These are phyloP conservation scores for Tethea ocularis DNA, from an alignment of 2,888 invertebrate genomes.

Conservation along the genomic window DNA sequence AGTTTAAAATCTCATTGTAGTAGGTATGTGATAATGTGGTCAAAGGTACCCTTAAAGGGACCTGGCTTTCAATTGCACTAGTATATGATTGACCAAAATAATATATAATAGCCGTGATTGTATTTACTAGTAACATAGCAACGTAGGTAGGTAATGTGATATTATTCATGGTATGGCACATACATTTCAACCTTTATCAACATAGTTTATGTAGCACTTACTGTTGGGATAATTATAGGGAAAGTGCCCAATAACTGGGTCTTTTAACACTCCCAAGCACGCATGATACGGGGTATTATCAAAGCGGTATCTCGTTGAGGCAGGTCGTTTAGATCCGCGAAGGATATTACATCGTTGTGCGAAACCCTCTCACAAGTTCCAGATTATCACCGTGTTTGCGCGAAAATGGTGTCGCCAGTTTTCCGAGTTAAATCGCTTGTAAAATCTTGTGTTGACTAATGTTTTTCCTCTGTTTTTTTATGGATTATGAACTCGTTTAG, in stretches of 20 bases:
- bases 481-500: too few species aligned
- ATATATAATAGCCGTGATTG: too few species aligned
- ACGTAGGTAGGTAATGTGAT: not conserved
- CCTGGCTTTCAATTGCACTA: too few species aligned
- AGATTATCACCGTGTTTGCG: constrained; percentile 25
- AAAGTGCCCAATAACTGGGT: constrained; percentile 42
- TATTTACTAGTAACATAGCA: too few species aligned
- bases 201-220: constrained; percentile 23
- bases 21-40: too few species aligned
- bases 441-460: constrained; percentile 30
- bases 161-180: constrained; percentile 17
- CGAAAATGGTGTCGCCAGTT: constrained; percentile 40
- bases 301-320: constrained; percentile 52
- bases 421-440: constrained; percentile 38
- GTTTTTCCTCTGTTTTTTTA: constrained; percentile 13
- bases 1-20: too few species aligned
- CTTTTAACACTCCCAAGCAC: constrained; percentile 48
- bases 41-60: too few species aligned
- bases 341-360: constrained; percentile 59
- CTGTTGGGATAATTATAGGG: constrained; percentile 41
- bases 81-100: too few species aligned
- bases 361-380: constrained; percentile 25
- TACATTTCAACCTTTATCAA: constrained; percentile 18
- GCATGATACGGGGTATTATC: constrained; percentile 52
- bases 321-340: constrained; percentile 51